Evolutionary conservation across 2,888 invertebrate genomes (phyloP), one percentile per base, ranked within the genome.

Genomic region (Apamea sordens): DNA sequence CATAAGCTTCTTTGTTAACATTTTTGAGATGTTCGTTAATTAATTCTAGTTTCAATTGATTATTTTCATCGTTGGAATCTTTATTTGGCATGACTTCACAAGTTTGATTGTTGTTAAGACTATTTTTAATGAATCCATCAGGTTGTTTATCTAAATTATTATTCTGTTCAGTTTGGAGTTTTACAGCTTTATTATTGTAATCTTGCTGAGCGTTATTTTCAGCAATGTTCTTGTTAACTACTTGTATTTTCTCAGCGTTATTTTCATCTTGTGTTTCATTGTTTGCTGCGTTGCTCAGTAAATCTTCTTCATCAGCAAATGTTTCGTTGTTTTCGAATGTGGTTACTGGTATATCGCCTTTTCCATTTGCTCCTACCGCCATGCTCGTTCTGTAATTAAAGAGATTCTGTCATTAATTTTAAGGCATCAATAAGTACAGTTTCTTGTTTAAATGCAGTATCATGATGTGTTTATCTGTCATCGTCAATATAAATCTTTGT

Each of bases 321-420:
- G 75, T 65, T 47, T 67, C 75, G 69, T 75, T 82, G 32, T 71
- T 82, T 6, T 85, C 76, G 13, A 63, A 47, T 32, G 76, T 74
- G 64, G 18, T 83, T 41, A 41, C 41, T 83, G 72, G 63, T 73
- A 41, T 36, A 67, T 80, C 61, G 3, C 69, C 80, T 76, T 73
- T 77, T 77, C 67, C 80, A 50, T 59, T 77, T 8, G 63, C 69
- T 15, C 77, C 83, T 76, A 83, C 77, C 77, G 88, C 88, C 88
- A 88, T 88, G 74, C 86, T 89, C 69, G 67, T 78, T 86, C 88
- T 88, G 88, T 18, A 79, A 87, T 44, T 21, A 83, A 73, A 77
- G 32, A 65, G 24, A 74, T 50, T 44, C 0, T 36, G 5, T 64
- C 24, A 36, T 85, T 73, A 85, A 28, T 71, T 59, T 65, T 18